These are phyloP conservation scores for Phenganax marumi DNA, from an alignment of 92 coral and sea anemone species.

Conservation along the genomic window DNA sequence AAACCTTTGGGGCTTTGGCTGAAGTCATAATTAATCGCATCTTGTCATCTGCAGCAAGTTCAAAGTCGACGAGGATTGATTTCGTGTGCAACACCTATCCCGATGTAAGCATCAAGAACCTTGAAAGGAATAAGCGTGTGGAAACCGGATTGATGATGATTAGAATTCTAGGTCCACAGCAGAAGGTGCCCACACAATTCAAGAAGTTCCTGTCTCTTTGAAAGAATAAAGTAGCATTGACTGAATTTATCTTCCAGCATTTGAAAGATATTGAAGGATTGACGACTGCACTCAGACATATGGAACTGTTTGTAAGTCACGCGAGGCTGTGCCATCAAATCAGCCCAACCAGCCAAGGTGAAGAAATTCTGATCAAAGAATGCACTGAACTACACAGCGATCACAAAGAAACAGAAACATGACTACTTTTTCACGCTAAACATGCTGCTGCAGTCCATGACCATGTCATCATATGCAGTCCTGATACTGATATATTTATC, in stretches of 20 bases:
- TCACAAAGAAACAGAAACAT: too few species aligned
- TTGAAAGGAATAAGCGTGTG: not conserved
- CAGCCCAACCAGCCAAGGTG: not conserved
- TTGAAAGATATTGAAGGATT: not conserved
- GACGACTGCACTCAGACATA: not conserved
- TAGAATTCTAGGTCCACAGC: not conserved
- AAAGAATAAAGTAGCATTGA: slow-evolving; percentile 4
- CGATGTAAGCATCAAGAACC: slow-evolving; percentile 8
- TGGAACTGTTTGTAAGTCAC: slow-evolving; percentile 3
- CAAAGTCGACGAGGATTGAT: not conserved
- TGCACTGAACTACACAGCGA: not conserved
- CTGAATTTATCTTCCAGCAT: slow-evolving; percentile 6
- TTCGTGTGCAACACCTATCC: slow-evolving; percentile 11
- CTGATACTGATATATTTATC: slow-evolving; percentile 39
- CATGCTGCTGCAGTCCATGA: slow-evolving; percentile 26
- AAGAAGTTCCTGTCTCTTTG: not conserved
- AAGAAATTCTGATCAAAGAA: not conserved
- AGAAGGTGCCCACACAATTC: slow-evolving; percentile 15
- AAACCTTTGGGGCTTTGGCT: not conserved
- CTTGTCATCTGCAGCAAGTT: not conserved
- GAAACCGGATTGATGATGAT: not conserved
- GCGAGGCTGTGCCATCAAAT: not conserved
- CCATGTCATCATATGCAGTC: slow-evolving; percentile 15
- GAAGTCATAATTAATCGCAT: not conserved
- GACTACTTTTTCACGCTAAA: slow-evolving; percentile 47